Percentiles rank a stretch among this genome's conserved stretches.
These are phyloP conservation scores for Drosophila basisetae DNA, from an alignment of 2,888 invertebrate species.

Conservation along the genomic window DNA sequence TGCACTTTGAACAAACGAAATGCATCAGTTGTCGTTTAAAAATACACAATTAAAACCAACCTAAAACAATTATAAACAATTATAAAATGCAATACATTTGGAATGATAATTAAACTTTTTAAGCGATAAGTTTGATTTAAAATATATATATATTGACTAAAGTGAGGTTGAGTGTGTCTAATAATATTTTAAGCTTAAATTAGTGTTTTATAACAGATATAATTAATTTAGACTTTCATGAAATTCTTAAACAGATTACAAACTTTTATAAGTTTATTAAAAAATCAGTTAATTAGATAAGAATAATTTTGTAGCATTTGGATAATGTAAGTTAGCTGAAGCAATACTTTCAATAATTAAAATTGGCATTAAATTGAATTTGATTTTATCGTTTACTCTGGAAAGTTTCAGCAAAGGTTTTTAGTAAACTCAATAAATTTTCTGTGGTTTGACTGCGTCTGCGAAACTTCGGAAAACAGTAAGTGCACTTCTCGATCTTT, in stretches of 20 bases:
- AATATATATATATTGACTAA: not conserved
- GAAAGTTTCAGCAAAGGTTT: not conserved
- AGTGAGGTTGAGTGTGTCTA: not conserved
- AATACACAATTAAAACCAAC: not conserved
- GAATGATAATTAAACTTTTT: not conserved
- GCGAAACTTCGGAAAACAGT: not conserved
- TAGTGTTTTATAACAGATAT: not conserved
- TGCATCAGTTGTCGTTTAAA: not conserved
- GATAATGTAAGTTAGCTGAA: not conserved
- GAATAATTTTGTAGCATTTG: not conserved
- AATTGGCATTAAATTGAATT: not conserved
- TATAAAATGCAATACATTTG: not conserved
- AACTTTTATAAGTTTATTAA: not conserved
- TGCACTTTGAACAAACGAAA: conserved; percentile 4
- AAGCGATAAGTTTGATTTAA: not conserved
- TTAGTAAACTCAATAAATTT: not conserved
- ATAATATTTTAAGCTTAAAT: not conserved
- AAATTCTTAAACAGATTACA: not conserved
- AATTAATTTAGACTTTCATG: too few species aligned
- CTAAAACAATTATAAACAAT: not conserved
- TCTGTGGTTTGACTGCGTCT: not conserved
- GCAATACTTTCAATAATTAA: not conserved
- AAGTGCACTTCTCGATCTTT: conserved; percentile 18
- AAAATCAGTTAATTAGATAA: not conserved
- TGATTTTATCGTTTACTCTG: not conserved